Conservation (phyloP, 1,140 invertebrate genomes). For the Maconellicoccus hirsutus region DNA sequence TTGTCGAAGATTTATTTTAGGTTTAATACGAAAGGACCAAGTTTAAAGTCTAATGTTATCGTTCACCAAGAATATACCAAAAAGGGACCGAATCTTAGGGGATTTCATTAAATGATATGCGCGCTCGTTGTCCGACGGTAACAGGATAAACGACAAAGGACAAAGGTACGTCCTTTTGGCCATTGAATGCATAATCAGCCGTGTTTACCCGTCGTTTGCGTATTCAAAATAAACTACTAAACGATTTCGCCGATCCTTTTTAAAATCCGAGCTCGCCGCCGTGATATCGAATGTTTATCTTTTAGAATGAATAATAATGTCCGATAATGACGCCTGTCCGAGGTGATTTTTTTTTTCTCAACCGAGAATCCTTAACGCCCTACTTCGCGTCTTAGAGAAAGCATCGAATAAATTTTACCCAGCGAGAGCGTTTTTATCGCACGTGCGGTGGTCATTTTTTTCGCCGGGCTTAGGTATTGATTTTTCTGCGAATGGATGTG, state of each 20-base stretch:
- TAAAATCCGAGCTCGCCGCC: not conserved
- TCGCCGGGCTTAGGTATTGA: too few relatives aligned
- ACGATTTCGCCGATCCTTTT: slow-evolving; percentile 16
- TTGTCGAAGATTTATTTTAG: slow-evolving; percentile 13
- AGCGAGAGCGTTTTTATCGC: too few relatives aligned
- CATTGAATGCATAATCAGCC: slow-evolving; percentile 13
- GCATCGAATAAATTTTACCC: too few relatives aligned
- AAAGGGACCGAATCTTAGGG: slow-evolving; percentile 8
- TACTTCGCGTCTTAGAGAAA: too few relatives aligned
- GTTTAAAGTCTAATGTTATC: slow-evolving; percentile 22
- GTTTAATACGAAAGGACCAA: slow-evolving; percentile 17
- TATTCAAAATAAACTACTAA: slow-evolving; percentile 14
- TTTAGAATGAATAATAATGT: not conserved
- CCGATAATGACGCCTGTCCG: not conserved
- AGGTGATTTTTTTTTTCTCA: too few relatives aligned
- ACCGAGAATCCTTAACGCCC: too few relatives aligned
- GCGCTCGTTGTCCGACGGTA: not conserved
- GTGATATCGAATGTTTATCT: not conserved
- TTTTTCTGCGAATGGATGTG: too few relatives aligned
- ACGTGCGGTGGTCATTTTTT: too few relatives aligned
- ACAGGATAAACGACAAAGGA: slow-evolving; percentile 13
- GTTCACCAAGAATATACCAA: not conserved
- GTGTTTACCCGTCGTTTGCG: slow-evolving; percentile 6
- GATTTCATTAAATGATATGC: slow-evolving; percentile 21
- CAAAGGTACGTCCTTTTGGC: slow-evolving; percentile 18